Evolutionary conservation across 2,888 invertebrate species (phyloP).

Genomic region (Chloromyia formosa): DNA sequence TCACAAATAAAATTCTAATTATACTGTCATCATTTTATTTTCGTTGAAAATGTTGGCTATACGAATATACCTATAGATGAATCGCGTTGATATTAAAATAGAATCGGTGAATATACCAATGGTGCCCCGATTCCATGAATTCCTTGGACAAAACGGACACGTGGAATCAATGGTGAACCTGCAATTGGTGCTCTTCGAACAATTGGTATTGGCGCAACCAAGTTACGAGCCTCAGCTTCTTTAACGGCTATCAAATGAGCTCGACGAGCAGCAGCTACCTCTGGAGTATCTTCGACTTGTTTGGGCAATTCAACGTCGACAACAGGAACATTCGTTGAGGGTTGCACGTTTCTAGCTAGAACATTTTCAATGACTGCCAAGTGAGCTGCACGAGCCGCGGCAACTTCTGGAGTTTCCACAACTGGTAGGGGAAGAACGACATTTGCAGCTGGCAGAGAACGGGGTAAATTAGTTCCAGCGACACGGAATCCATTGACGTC

Average conservation of each 20-base stretch:
- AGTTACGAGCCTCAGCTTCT: no score
- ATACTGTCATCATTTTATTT: no score
- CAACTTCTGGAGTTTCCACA: conserved; percentile 56
- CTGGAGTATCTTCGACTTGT: conserved; percentile 58
- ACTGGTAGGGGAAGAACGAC: conserved; percentile 52
- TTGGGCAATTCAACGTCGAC: conserved; percentile 49
- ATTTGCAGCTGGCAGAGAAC: conserved; percentile 32
- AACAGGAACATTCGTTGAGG: neutral
- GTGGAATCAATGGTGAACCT: neutral
- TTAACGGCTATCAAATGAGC: conserved; percentile 44
- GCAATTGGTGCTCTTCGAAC: neutral
- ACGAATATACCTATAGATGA: no score
- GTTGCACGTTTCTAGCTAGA: conserved; percentile 52
- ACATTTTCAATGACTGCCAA: conserved; percentile 56
- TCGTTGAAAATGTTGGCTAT: no score
- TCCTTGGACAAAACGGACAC: conserved; percentile 9
- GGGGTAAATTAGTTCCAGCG: conserved; percentile 67
- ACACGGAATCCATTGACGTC: conserved; percentile 66
- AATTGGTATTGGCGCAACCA: no score
- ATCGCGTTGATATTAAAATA: no score
- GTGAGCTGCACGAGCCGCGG: conserved; percentile 56
- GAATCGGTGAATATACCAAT: neutral
- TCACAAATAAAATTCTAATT: no score
- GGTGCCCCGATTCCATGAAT: neutral
- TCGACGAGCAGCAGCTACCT: conserved; percentile 49